Percentiles rank a stretch among this genome's conserved stretches.
Evolutionary conservation across 2,113 vertebrate species (phyloP).

Genomic region (Cyprinodon brontotheroides): DNA sequence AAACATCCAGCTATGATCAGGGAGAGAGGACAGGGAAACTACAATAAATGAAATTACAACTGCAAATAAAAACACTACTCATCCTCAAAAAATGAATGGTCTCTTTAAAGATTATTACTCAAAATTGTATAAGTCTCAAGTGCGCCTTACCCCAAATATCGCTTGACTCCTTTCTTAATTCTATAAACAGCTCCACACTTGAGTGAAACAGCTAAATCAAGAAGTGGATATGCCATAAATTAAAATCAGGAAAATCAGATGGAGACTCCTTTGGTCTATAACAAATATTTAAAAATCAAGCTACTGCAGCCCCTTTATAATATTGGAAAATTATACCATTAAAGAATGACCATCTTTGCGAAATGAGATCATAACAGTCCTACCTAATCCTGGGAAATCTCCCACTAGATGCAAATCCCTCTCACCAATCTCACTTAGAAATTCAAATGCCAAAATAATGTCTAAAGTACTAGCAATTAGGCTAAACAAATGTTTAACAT

Average conservation of each 20-base stretch:
- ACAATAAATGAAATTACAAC: neutral
- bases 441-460: slow-evolving; percentile 2
- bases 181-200: neutral
- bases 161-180: neutral
- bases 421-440: neutral
- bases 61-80: neutral
- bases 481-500: neutral
- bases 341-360: neutral
- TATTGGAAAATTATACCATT: neutral
- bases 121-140: neutral
- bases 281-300: neutral
- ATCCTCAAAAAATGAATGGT: slow-evolving; percentile 1
- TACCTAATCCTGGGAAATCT: neutral
- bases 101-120: neutral
- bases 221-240: neutral
- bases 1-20: neutral
- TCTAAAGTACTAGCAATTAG: neutral
- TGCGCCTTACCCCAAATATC: fast-evolving
- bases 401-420: neutral
- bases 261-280: neutral
- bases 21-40: neutral
- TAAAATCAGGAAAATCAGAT: neutral
- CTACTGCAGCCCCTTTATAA: neutral
- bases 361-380: neutral
- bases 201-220: neutral